These are phyloP conservation scores for Spatulosminthurus flaviceps DNA, from an alignment of 2,888 invertebrate species.

Conservation along the genomic window DNA sequence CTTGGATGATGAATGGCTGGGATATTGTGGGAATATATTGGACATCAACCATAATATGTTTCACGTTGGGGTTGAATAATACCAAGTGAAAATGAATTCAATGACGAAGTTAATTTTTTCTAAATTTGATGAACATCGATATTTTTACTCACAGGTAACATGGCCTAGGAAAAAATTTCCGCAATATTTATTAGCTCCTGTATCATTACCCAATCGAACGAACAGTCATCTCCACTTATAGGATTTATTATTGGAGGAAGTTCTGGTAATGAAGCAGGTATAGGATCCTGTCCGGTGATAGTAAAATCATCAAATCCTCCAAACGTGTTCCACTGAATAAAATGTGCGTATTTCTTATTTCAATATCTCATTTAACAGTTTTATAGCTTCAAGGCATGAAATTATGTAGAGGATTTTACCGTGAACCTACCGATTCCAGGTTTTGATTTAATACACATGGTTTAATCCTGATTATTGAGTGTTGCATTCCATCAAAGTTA, in stretches of 20 bases:
- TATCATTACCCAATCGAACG: slow-evolving; percentile 57
- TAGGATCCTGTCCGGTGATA: slow-evolving; percentile 43
- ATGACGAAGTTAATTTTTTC: too few relatives aligned
- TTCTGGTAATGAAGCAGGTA: slow-evolving; percentile 8
- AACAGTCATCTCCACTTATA: slow-evolving; percentile 47
- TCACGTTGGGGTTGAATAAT: too few relatives aligned
- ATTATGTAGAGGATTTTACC: slow-evolving; percentile 48
- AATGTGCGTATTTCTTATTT: not conserved
- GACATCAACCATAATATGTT: too few relatives aligned
- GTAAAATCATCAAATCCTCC: slow-evolving; percentile 38
- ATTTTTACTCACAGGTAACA: slow-evolving; percentile 48
- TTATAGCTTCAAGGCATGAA: too few relatives aligned
- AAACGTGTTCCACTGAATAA: slow-evolving; percentile 26
- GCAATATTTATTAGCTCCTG: slow-evolving; percentile 57
- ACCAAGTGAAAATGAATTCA: too few relatives aligned
- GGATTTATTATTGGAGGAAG: slow-evolving; percentile 28
- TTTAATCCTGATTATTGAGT: slow-evolving; percentile 60
- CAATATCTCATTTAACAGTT: not conserved
- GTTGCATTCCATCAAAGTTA: slow-evolving; percentile 54
- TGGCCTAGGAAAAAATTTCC: slow-evolving; percentile 54
- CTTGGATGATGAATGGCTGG: too few relatives aligned
- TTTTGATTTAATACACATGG: slow-evolving; percentile 54
- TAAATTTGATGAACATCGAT: too few relatives aligned
- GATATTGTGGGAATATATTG: too few relatives aligned
- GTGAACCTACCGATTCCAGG: slow-evolving; percentile 58